Percentiles rank a stretch among this genome's conserved stretches.
These are phyloP conservation scores for Pimephales promelas DNA, from an alignment of 2,113 vertebrate genomes.

Conservation along the genomic window DNA sequence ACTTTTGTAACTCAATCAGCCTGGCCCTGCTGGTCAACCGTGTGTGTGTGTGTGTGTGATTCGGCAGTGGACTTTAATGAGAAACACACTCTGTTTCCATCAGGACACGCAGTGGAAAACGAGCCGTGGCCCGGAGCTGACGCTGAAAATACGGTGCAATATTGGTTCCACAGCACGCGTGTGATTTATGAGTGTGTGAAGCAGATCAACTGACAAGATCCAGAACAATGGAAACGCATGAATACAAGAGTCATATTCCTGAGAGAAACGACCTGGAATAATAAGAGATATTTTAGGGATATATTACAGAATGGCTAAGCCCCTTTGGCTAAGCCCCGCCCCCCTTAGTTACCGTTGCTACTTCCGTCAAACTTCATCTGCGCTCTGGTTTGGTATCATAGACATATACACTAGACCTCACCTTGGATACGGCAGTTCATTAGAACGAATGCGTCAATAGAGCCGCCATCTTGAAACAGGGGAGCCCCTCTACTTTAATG, in stretches of 20 bases:
- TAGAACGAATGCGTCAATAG: no score
- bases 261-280: not conserved
- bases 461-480: no score
- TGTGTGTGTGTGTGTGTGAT: slow-evolving; percentile 14
- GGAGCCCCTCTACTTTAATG: no score
- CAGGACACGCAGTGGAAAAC: slow-evolving; percentile 70
- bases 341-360: no score
- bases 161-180: slow-evolving; percentile 64
- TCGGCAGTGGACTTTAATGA: slow-evolving; percentile 67
- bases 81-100: slow-evolving; percentile 63
- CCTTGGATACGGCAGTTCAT: no score
- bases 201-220: slow-evolving; percentile 13
- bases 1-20: slow-evolving; percentile 18
- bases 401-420: no score
- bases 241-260: not conserved
- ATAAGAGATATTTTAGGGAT: not conserved
- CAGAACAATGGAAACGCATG: not conserved
- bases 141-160: slow-evolving; percentile 53
- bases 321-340: no score
- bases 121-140: slow-evolving; percentile 60
- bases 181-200: slow-evolving; percentile 3
- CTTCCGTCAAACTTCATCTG: no score
- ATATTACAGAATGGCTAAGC: no score
- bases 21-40: not conserved
- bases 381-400: no score